Evolutionary conservation across 2,797 vertebrate species (phyloP).

Genomic region (Rallus crepitans): DNA sequence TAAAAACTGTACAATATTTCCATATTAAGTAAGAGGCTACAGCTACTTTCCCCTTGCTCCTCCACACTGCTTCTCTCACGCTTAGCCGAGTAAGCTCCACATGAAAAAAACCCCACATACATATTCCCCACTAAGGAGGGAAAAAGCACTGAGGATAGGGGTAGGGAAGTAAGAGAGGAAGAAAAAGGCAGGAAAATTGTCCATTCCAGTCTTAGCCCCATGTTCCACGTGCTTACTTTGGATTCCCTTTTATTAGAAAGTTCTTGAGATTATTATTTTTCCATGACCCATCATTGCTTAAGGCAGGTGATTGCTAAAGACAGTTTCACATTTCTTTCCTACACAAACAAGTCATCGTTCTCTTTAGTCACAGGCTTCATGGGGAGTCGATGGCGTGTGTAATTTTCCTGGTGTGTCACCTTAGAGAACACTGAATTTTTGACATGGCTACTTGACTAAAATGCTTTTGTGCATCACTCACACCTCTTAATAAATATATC

Average conservation of each 20-base stretch:
- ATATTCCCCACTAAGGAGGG: neutral
- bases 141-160: neutral
- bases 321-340: constrained; percentile 1
- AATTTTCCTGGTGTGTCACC: constrained; percentile 18
- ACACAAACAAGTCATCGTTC: constrained; percentile 7
- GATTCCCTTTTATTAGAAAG: neutral
- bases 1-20: neutral
- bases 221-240: neutral
- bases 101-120: neutral
- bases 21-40: neutral
- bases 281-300: neutral
- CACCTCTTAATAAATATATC: constrained; percentile 23
- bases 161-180: neutral
- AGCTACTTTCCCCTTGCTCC: neutral
- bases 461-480: constrained; percentile 14
- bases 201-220: neutral
- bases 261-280: neutral
- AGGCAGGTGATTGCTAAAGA: constrained; percentile 1
- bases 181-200: neutral
- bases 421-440: neutral
- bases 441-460: constrained; percentile 9
- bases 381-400: neutral
- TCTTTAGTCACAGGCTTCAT: constrained; percentile 7
- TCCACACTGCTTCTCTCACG: neutral
- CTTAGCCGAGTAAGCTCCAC: neutral